These are phyloP conservation scores for Parapristionchus giblindavisi DNA, from an alignment of 2,888 invertebrate genomes.

Conservation along the genomic window DNA sequence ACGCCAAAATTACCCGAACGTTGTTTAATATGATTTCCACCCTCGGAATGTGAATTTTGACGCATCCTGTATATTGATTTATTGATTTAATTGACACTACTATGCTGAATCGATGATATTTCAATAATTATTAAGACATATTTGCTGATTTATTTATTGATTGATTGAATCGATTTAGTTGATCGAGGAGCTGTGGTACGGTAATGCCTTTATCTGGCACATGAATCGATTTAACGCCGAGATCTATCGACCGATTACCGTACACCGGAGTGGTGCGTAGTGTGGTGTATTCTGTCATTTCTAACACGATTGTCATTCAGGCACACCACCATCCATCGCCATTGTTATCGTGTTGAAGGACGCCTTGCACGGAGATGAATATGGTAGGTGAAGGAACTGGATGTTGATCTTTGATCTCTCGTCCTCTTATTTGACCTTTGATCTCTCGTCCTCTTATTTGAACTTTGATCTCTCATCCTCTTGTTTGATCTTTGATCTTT, in stretches of 20 bases:
- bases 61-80: too few species aligned
- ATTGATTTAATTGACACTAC: too few species aligned
- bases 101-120: too few species aligned
- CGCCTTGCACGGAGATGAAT: conserved; percentile 29
- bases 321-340: conserved; percentile 27
- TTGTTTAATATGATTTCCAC: too few species aligned
- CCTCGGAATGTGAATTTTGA: too few species aligned
- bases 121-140: not conserved
- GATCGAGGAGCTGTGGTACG: conserved; percentile 38
- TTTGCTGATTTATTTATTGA: not conserved
- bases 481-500: too few species aligned
- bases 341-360: conserved; percentile 39
- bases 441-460: too few species aligned
- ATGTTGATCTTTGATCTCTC: too few species aligned
- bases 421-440: too few species aligned
- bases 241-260: conserved; percentile 31
- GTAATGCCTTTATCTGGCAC: conserved; percentile 30
- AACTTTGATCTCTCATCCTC: too few species aligned
- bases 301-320: not conserved
- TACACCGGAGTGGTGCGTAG: conserved; percentile 19
- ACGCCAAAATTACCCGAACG: too few species aligned
- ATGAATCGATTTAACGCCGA: conserved; percentile 40
- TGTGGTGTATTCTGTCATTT: not conserved
- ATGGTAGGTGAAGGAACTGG: conserved; percentile 5
- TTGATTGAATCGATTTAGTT: not conserved